A percentile compares a stretch with the other conserved stretches of the same genome.
phyloP scores from a whole-genome alignment of 2,797 vertebrate genomes.

The Hozukius guyotensis region DNA sequence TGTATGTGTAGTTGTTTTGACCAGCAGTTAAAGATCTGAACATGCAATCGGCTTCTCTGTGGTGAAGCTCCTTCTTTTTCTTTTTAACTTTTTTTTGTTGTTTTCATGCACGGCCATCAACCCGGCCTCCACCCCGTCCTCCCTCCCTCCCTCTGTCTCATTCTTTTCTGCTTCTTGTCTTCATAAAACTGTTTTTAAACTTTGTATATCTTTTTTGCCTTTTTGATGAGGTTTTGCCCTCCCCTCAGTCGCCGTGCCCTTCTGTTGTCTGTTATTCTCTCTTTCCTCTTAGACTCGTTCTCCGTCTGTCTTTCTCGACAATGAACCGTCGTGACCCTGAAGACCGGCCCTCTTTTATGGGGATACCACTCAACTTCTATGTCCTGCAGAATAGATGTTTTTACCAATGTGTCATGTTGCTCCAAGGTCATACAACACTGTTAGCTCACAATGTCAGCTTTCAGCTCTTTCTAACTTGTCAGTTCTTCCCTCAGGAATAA shows the following conservation, averaged over 20 bases:
- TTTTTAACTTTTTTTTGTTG: slow-evolving; percentile 61
- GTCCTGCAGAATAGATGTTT: slow-evolving; percentile 35
- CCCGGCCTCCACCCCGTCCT: slow-evolving; percentile 50
- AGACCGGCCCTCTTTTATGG: slow-evolving; percentile 53
- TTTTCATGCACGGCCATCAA: slow-evolving; percentile 63
- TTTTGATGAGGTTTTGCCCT: slow-evolving; percentile 74
- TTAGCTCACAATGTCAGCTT: not conserved
- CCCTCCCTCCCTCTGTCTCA: slow-evolving; percentile 52
- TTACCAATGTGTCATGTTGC: not conserved
- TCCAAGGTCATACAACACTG: not conserved
- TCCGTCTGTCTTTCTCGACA: slow-evolving; percentile 27
- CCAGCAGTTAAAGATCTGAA: slow-evolving; percentile 65
- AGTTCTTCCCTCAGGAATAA: not conserved
- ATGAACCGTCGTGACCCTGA: slow-evolving; percentile 61
- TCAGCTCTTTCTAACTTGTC: not conserved
- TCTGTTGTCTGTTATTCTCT: slow-evolving; percentile 49
- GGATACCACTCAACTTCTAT: slow-evolving; percentile 31
- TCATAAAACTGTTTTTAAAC: slow-evolving; percentile 78
- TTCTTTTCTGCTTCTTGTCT: slow-evolving; percentile 63
- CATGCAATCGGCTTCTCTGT: slow-evolving; percentile 68
- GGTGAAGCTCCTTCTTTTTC: slow-evolving; percentile 58
- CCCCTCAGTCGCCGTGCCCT: slow-evolving; percentile 39
- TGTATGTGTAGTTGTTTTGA: slow-evolving; percentile 66
- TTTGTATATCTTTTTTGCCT: slow-evolving; percentile 62
- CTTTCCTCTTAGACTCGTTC: slow-evolving; percentile 26